Evolutionary conservation across 2,797 vertebrate species (phyloP).

Genomic region (Typhlichthys subterraneus): DNA sequence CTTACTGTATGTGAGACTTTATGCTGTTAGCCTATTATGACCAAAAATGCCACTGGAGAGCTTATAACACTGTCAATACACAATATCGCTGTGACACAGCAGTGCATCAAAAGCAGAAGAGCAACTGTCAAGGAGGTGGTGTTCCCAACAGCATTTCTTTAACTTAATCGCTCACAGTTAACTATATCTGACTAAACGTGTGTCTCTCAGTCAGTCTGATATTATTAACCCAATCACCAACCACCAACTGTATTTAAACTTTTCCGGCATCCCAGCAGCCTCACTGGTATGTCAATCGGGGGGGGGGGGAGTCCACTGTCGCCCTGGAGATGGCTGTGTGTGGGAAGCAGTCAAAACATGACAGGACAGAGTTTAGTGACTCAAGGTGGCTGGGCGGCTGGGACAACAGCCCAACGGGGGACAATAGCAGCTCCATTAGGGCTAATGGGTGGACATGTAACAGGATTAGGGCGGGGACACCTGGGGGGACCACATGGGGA

Average conservation of each 20-base stretch:
- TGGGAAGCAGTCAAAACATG: conserved; percentile 79
- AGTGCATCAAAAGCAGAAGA: too few species aligned
- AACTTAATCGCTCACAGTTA: too few species aligned
- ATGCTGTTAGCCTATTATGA: too few species aligned
- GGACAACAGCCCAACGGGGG: conserved; percentile 47
- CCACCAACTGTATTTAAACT: background rate
- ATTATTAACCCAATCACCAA: too few species aligned
- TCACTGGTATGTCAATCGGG: conserved; percentile 12
- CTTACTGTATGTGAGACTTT: too few species aligned
- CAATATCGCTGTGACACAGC: too few species aligned
- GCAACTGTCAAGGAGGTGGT: too few species aligned
- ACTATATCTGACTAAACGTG: too few species aligned
- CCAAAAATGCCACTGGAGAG: too few species aligned
- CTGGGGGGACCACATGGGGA: conserved; percentile 78
- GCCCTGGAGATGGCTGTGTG: conserved; percentile 71
- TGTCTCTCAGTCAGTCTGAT: too few species aligned
- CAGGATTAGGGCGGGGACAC: conserved; percentile 74
- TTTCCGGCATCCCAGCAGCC: conserved; percentile 8
- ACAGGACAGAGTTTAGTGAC: conserved; percentile 68
- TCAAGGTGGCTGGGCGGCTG: conserved; percentile 69
- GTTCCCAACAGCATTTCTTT: too few species aligned
- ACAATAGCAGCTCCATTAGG: conserved; percentile 76
- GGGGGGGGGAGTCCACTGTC: conserved; percentile 36
- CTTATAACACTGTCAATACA: too few species aligned
- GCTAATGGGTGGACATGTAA: conserved; percentile 79